Evolutionary conservation across 1,140 invertebrate genomes (phyloP).

Genomic region (Drosophila sechellia): DNA sequence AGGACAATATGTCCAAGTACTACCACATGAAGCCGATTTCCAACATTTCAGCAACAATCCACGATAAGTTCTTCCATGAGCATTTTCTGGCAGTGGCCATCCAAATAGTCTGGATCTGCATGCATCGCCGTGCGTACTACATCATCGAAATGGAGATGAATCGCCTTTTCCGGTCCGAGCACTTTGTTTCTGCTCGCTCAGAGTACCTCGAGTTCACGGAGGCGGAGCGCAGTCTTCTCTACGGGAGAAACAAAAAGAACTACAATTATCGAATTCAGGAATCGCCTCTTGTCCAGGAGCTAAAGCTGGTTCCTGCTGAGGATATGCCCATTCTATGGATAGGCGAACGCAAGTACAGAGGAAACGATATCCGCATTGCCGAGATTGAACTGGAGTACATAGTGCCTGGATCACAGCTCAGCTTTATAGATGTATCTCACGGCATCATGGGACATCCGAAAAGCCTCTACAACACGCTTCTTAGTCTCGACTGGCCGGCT

Average conservation of each 20-base stretch:
- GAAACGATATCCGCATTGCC: conserved; percentile 59
- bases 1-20: conserved; percentile 48
- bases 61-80: conserved; percentile 71
- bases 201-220: conserved; percentile 51
- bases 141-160: conserved; percentile 80
- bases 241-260: conserved; percentile 66
- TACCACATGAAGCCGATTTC: conserved; percentile 65
- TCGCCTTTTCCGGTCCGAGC: conserved; percentile 74
- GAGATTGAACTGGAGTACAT: conserved; percentile 78
- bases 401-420: conserved; percentile 61
- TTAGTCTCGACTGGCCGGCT: conserved; percentile 57
- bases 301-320: conserved; percentile 47
- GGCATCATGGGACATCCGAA: conserved; percentile 79
- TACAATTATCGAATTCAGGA: conserved; percentile 66
- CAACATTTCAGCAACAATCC: conserved; percentile 58
- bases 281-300: conserved; percentile 73
- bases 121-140: conserved; percentile 66
- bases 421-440: conserved; percentile 67
- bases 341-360: conserved; percentile 74
- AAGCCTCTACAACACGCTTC: conserved; percentile 61
- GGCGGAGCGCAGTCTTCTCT: conserved; percentile 60
- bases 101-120: conserved; percentile 73
- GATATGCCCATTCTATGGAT: conserved; percentile 79
- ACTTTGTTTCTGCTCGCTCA: conserved; percentile 45
- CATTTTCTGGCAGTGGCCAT: conserved; percentile 62